A percentile compares a stretch with the other conserved stretches of the same genome.
Evolutionary conservation across 2,888 invertebrate species (phyloP).

Genomic region (Drosophila imparisetae): DNA sequence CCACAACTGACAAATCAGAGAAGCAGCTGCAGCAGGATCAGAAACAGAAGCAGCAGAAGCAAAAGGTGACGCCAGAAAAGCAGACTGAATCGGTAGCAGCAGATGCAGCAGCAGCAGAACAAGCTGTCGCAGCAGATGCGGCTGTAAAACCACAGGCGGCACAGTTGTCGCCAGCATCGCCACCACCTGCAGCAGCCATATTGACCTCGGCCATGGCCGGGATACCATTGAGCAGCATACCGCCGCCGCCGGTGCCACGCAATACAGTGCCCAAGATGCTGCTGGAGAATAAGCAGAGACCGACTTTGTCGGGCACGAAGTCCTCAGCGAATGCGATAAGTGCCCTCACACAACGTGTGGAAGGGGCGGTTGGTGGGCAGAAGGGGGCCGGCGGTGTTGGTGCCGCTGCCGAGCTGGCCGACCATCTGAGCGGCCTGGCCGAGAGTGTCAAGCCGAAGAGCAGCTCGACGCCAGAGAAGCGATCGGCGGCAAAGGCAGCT

Average conservation of each 20-base stretch:
- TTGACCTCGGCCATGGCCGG: constrained; percentile 85
- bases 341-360: constrained; percentile 81
- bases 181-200: constrained; percentile 66
- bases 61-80: constrained; percentile 21
- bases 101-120: constrained; percentile 2
- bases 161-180: constrained; percentile 41
- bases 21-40: constrained; percentile 5
- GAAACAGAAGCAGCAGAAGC: constrained; percentile 5
- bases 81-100: constrained; percentile 52
- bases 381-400: constrained; percentile 47
- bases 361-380: constrained; percentile 54
- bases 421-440: constrained; percentile 83
- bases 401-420: constrained; percentile 80
- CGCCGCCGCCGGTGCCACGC: constrained; percentile 89
- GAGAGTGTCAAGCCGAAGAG: constrained; percentile 80
- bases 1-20: neutral
- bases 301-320: constrained; percentile 48
- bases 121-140: constrained; percentile 26
- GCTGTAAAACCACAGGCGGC: constrained; percentile 25
- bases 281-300: constrained; percentile 70
- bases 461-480: constrained; percentile 72
- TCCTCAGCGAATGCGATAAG: constrained; percentile 76
- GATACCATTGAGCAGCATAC: constrained; percentile 88
- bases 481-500: constrained; percentile 40
- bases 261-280: constrained; percentile 84